These are phyloP conservation scores for Caradrina clavipalpis DNA, from an alignment of 2,888 invertebrate genomes.

Conservation along the genomic window DNA sequence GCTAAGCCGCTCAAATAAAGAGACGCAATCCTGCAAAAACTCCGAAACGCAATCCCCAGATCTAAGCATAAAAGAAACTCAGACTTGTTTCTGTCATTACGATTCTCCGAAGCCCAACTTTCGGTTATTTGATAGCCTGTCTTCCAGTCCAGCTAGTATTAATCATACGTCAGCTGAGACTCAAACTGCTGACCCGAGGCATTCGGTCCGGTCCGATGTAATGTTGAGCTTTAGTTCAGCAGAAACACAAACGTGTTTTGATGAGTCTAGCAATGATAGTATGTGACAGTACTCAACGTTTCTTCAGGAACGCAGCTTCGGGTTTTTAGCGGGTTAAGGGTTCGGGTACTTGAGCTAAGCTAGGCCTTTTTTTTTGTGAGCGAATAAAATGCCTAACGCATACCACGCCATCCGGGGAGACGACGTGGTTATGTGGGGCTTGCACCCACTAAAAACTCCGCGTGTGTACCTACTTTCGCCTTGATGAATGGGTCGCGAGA, in stretches of 20 bases:
- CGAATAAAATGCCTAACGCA: too few relatives aligned
- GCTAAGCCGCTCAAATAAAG: slow-evolving; percentile 77
- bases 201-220: slow-evolving; percentile 71
- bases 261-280: slow-evolving; percentile 66
- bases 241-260: slow-evolving; percentile 83
- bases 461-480: too few relatives aligned
- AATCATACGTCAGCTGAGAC: slow-evolving; percentile 82
- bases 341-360: not conserved
- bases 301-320: not conserved
- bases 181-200: slow-evolving; percentile 74
- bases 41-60: slow-evolving; percentile 79
- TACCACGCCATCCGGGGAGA: too few relatives aligned
- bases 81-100: slow-evolving; percentile 81
- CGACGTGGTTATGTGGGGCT: too few relatives aligned
- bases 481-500: too few relatives aligned
- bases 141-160: slow-evolving; percentile 73
- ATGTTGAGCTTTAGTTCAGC: slow-evolving; percentile 77
- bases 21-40: slow-evolving; percentile 73
- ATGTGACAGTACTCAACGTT: slow-evolving; percentile 65
- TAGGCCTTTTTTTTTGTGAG: too few relatives aligned
- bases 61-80: slow-evolving; percentile 84
- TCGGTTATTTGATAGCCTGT: slow-evolving; percentile 75
- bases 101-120: slow-evolving; percentile 76
- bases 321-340: not conserved
- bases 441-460: too few relatives aligned